Evolutionary conservation across 2,888 invertebrate species (phyloP), one percentile per base, ranked within the genome.

Genomic region (Galerucella pusilla): DNA sequence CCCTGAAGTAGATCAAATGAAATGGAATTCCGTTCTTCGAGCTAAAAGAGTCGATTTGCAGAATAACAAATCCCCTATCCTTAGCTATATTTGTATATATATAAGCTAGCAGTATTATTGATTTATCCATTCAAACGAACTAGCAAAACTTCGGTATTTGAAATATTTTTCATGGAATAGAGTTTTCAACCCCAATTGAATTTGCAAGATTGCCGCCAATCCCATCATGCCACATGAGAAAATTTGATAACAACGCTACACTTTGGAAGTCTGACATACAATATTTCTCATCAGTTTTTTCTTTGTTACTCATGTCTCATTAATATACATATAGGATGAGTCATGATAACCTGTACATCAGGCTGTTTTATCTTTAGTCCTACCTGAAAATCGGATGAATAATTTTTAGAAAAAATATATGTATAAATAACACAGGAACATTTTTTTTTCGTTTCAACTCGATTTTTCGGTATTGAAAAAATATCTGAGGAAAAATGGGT

Each of bases 1-100:
- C 77, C 78, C 76, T 73, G 77, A 71, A 75, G 75, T 77, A 77
- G 73, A 78, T 79, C 79, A 76, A 79, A 79, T 75, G 73, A 77
- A 78, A 77, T 64, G 72, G 71, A 77, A 74, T 78, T 78, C 75
- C 74, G 71, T 71, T 74, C 74, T 73, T 63, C 68, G 14, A 75
- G 74, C 75, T 74, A 76, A 73, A 79, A 74, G 74, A 76, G 71
- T 65, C 75, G 73, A 76, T 78, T 77, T 77, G 75, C 71, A 74
- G 73, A 78, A 78, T 78, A 77, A 78, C 76, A 77, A 78, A 78
- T 78, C 72, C 75, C 35, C 61, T 70, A 60, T 70, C 74, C 63
- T 67, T 54, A 59, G 54, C 46, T 61, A 49, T 20, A 57, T 46
- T 46, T 63, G 14, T 63, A 45, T 10, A 64, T 45, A 64, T 64